phyloP scores from a whole-genome alignment of 2,888 invertebrate genomes.

The Odiellus spinosus region DNA sequence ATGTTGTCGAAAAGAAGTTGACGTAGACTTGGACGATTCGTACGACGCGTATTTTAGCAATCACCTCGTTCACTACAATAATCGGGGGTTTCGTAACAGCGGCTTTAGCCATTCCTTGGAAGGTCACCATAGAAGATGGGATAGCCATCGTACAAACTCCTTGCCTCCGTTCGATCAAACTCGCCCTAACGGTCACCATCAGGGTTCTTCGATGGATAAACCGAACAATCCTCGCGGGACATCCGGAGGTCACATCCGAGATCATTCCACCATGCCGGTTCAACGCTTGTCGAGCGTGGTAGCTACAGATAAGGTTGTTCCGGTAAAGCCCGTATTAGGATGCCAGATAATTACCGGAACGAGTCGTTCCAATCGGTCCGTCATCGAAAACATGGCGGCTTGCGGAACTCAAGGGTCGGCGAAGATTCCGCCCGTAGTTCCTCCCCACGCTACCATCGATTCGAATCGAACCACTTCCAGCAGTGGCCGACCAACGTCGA shows the following conservation, averaged over 20 bases:
- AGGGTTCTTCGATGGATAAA: not conserved
- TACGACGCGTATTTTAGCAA: slow-evolving; percentile 15
- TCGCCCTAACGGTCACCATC: slow-evolving; percentile 7
- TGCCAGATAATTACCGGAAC: no score
- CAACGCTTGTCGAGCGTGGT: no score
- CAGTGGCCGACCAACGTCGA: slow-evolving; percentile 34
- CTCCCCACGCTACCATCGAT: not conserved
- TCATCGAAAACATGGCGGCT: no score
- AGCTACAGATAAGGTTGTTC: no score
- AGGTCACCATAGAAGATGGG: no score
- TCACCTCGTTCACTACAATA: slow-evolving; percentile 9
- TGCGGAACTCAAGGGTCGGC: no score
- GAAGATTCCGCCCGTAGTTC: not conserved
- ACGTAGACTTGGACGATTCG: slow-evolving; percentile 4
- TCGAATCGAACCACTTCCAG: not conserved
- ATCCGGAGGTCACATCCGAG: slow-evolving; percentile 7
- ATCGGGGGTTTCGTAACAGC: slow-evolving; percentile 9
- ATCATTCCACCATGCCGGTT: slow-evolving; percentile 6
- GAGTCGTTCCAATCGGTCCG: no score
- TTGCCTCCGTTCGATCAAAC: slow-evolving; percentile 12
- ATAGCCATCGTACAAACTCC: slow-evolving; percentile 12
- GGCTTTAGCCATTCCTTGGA: slow-evolving; percentile 4
- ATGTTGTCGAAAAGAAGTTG: slow-evolving; percentile 9
- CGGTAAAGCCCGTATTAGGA: no score
- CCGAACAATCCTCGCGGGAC: slow-evolving; percentile 7